Percentiles rank a stretch among this genome's conserved stretches.
Conservation (phyloP, 1,140 invertebrate genomes). For the Drosophila subpulchrella region DNA sequence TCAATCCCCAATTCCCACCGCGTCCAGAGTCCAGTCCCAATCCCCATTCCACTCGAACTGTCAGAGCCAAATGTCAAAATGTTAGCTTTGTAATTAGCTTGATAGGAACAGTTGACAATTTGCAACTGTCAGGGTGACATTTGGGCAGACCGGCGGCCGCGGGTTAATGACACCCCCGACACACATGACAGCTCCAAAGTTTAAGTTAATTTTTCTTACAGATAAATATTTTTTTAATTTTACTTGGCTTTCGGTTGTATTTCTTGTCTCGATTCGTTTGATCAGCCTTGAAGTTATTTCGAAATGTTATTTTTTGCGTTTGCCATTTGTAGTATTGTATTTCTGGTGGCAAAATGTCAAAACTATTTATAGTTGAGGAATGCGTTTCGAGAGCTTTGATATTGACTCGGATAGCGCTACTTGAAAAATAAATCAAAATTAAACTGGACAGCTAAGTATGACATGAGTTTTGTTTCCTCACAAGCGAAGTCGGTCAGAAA, state of each 20-base stretch:
- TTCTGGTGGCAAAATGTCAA: slow-evolving; percentile 46
- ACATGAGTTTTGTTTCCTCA: slow-evolving; percentile 13
- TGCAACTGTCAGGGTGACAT: slow-evolving; percentile 62
- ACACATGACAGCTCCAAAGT: slow-evolving; percentile 53
- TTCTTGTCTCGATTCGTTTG: slow-evolving; percentile 12
- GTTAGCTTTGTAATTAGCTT: slow-evolving; percentile 62
- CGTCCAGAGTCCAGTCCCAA: slow-evolving; percentile 9
- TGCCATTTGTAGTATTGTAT: slow-evolving; percentile 31
- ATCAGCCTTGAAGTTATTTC: slow-evolving; percentile 40
- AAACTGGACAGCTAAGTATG: slow-evolving; percentile 16
- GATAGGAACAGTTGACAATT: slow-evolving; percentile 52
- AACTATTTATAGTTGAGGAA: slow-evolving; percentile 39
- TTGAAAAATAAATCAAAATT: slow-evolving; percentile 41
- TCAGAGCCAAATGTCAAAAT: slow-evolving; percentile 57
- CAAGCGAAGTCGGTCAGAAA: slow-evolving; percentile 4
- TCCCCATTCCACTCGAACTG: slow-evolving; percentile 31
- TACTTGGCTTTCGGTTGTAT: slow-evolving; percentile 4
- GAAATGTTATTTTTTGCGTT: slow-evolving; percentile 32
- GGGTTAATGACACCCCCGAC: slow-evolving; percentile 38
- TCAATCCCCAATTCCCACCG: slow-evolving; percentile 20
- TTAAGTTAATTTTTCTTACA: slow-evolving; percentile 58
- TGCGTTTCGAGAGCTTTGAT: slow-evolving; percentile 40
- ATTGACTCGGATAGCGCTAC: slow-evolving; percentile 33
- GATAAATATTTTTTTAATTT: slow-evolving; percentile 48
- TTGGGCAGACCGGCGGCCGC: slow-evolving; percentile 22